Conservation (phyloP, 2,888 invertebrate genomes). For the Caenorhabditis plicata region DNA sequence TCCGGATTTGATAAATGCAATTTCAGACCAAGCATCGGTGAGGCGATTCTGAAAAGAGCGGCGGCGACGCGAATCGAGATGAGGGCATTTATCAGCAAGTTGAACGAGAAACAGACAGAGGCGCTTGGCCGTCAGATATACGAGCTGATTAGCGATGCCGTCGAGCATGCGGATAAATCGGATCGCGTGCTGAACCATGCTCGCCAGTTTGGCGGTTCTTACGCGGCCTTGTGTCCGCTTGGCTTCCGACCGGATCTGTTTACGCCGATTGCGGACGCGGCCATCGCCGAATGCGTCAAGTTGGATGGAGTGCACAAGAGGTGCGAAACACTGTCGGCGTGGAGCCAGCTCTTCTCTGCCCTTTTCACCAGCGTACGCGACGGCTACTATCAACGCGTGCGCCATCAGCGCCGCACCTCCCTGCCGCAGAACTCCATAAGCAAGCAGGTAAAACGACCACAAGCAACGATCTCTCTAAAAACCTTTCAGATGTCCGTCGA, state of each 20-base stretch:
- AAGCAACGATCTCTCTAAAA: background rate
- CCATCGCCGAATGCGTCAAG: conserved; percentile 63
- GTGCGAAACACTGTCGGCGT: conserved; percentile 62
- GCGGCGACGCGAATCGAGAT: conserved; percentile 55
- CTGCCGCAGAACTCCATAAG: conserved; percentile 55
- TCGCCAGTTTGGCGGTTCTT: conserved; percentile 51
- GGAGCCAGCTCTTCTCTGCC: conserved; percentile 61
- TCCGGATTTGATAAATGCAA: no score
- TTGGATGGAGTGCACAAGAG: conserved; percentile 60
- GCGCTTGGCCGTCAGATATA: conserved; percentile 47
- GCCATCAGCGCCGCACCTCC: conserved; percentile 55
- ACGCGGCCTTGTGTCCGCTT: conserved; percentile 52
- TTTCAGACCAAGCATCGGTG: conserved; percentile 58
- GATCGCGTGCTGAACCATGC: conserved; percentile 48
- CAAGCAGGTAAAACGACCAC: conserved; percentile 24
- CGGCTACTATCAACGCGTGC: conserved; percentile 55
- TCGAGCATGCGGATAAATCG: conserved; percentile 53
- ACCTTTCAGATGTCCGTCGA: conserved; percentile 29
- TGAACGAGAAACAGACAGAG: conserved; percentile 52
- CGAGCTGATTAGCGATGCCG: conserved; percentile 54
- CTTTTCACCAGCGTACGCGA: conserved; percentile 61
- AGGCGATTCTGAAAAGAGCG: conserved; percentile 59
- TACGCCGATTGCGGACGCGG: conserved; percentile 60
- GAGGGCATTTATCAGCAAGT: conserved; percentile 47
- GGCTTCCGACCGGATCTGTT: conserved; percentile 65